phyloP scores from a whole-genome alignment of 2,113 vertebrate species.

The Ia io region DNA sequence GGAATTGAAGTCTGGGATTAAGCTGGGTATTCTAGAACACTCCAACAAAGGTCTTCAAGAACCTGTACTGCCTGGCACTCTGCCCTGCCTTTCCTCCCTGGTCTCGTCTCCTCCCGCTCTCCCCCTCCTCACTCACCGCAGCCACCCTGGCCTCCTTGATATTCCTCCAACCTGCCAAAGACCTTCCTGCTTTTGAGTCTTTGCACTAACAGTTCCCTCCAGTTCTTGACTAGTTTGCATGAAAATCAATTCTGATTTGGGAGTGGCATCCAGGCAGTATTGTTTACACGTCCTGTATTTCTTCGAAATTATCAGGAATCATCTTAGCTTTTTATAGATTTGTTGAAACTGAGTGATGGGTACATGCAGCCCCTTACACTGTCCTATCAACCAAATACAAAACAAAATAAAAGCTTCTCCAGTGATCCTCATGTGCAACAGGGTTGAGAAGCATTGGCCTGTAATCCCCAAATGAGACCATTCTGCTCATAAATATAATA shows the following conservation, averaged over 20 bases:
- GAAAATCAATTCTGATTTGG: background rate
- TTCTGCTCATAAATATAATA: background rate
- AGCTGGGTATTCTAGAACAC: background rate
- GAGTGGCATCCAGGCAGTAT: background rate
- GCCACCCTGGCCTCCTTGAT: background rate
- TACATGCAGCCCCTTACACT: background rate
- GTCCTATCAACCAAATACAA: background rate
- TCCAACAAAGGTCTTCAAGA: background rate
- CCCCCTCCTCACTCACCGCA: background rate
- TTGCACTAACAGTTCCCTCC: background rate
- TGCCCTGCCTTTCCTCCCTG: background rate
- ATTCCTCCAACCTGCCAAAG: background rate
- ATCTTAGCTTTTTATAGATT: background rate
- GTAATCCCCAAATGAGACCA: background rate
- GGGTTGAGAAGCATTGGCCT: background rate
- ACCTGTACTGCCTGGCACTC: background rate
- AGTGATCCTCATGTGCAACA: background rate
- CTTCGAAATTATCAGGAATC: constrained; percentile 15
- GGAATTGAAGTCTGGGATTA: background rate
- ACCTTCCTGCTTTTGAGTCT: background rate
- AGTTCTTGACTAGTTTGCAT: background rate
- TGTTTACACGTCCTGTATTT: background rate
- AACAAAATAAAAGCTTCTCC: background rate
- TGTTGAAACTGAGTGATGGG: background rate
- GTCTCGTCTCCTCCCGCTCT: background rate